These are phyloP conservation scores for Tympanoctomys barrerae DNA, from an alignment of 2,797 vertebrate genomes.

Conservation along the genomic window DNA sequence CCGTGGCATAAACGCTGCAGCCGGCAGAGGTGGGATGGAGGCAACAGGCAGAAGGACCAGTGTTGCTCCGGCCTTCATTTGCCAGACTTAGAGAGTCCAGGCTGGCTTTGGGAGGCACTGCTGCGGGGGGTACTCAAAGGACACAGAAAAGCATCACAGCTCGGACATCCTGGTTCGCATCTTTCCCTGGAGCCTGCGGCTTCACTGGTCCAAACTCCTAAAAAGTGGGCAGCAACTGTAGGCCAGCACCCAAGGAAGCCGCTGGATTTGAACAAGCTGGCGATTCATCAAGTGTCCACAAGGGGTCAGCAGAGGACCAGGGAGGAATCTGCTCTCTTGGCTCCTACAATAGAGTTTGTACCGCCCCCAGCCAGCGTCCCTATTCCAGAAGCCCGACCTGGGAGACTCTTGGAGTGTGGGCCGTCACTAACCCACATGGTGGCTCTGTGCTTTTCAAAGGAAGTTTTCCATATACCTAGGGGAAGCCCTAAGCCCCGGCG, in stretches of 20 bases:
- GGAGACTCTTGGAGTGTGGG: neutral
- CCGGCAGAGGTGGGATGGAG: neutral
- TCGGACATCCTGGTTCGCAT: neutral
- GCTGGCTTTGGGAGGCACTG: neutral
- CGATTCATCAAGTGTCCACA: neutral
- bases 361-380: fast-evolving
- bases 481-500: neutral
- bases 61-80: neutral
- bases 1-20: fast-evolving
- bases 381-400: neutral
- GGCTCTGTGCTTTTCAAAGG: neutral
- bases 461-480: neutral
- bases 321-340: neutral
- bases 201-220: too few relatives aligned
- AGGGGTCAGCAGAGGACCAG: slow-evolving; percentile 67
- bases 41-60: neutral
- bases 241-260: neutral
- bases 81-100: neutral
- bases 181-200: neutral
- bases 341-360: neutral
- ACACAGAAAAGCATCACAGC: neutral
- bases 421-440: neutral
- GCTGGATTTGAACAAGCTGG: neutral
- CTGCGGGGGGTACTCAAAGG: neutral
- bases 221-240: neutral